A percentile compares a stretch with the other conserved stretches of the same genome.
phyloP scores from a whole-genome alignment of 37 sponge, comb jelly and placozoan genomes.

The Corticium candelabrum region DNA sequence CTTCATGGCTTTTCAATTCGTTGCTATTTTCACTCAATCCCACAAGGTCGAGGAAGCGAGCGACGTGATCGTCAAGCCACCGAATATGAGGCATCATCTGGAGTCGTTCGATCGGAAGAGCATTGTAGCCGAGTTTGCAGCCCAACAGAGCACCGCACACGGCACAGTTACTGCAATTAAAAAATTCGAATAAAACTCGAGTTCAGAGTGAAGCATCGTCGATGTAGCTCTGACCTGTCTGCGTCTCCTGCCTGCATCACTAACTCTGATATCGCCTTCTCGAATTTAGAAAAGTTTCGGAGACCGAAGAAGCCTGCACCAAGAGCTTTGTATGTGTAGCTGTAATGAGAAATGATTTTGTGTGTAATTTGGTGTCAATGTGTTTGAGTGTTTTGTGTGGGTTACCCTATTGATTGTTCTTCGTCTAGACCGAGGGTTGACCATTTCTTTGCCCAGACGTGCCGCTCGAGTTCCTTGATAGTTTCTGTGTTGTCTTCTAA shows the following conservation, averaged over 20 bases:
- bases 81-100: slow-evolving; percentile 43
- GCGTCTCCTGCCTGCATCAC: slow-evolving; percentile 90
- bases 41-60: slow-evolving; percentile 17
- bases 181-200: not conserved
- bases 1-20: too few relatives aligned
- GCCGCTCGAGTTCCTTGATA: slow-evolving; percentile 40
- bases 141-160: slow-evolving; percentile 89
- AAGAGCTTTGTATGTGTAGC: slow-evolving; percentile 74
- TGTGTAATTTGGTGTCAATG: not conserved
- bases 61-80: slow-evolving; percentile 75
- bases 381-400: too few relatives aligned
- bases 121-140: slow-evolving; percentile 68
- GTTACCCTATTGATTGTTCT: slow-evolving; percentile 42
- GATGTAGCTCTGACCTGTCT: slow-evolving; percentile 47
- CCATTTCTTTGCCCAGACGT: slow-evolving; percentile 22
- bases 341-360: not conserved
- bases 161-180: slow-evolving; percentile 54
- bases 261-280: slow-evolving; percentile 40
- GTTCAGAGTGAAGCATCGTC: not conserved
- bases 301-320: slow-evolving; percentile 76
- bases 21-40: too few relatives aligned
- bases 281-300: slow-evolving; percentile 37
- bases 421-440: slow-evolving; percentile 47
- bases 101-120: slow-evolving; percentile 65
- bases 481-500: slow-evolving; percentile 33